phyloP scores from a whole-genome alignment of 1,140 invertebrate species.

The Nasonia giraulti region DNA sequence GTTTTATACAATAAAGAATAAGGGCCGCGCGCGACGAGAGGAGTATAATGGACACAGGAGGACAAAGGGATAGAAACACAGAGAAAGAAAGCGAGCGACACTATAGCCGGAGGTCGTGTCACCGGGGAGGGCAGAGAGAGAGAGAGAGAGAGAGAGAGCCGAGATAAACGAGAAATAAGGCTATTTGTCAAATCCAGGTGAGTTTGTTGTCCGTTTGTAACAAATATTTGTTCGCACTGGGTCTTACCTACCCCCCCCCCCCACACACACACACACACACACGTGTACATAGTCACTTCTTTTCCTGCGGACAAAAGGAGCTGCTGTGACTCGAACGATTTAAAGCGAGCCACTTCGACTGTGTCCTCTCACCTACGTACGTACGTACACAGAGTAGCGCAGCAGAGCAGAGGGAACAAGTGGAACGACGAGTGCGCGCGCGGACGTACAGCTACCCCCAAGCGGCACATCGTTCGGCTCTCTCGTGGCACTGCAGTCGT shows the following conservation, averaged over 20 bases:
- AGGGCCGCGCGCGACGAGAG: background rate
- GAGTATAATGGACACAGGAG: background rate
- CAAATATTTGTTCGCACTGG: constrained; percentile 39
- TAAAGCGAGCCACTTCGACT: constrained; percentile 20
- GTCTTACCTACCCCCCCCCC: background rate
- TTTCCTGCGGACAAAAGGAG: background rate
- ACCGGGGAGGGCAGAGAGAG: background rate
- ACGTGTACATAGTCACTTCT: background rate
- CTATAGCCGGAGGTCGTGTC: background rate
- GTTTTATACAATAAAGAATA: no score
- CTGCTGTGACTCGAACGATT: constrained; percentile 17
- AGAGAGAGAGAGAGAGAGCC: background rate
- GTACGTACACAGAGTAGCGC: background rate
- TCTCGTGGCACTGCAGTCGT: background rate
- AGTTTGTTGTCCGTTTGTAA: constrained; percentile 37
- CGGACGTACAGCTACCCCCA: background rate
- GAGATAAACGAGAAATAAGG: constrained; percentile 34
- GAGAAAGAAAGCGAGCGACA: background rate
- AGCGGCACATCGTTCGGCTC: constrained; percentile 5
- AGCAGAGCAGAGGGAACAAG: background rate
- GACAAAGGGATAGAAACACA: background rate
- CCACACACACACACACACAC: background rate
- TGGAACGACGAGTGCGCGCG: background rate
- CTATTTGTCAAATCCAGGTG: constrained; percentile 43
- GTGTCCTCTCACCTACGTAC: background rate